Base-by-base conservation (phyloP, 2,113 vertebrate species). In the Podocnemis expansa region DNA sequence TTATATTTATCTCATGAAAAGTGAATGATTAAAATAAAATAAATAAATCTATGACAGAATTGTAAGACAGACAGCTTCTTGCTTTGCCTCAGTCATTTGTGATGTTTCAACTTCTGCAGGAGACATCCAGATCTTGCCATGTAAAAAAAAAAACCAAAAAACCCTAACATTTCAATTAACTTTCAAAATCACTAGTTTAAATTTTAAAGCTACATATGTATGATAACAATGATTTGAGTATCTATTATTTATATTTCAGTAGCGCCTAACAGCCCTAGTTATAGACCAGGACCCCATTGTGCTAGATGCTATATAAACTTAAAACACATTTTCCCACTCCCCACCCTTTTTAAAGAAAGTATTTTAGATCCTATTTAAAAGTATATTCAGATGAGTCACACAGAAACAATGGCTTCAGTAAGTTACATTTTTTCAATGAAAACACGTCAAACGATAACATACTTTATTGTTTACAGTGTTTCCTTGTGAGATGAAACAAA, bases 301-400 rank as follows among this genome's bases (percentile, higher is more conserved):
- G 41, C 73, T 27, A 45, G 73, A 22, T 25, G 38, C 31, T 49
- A 51, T 41, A 58, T 81, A 70, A 60, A 86, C 49, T 49, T 31
- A 43, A 78, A 82, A 82, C 51, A 76, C 3, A 6, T 27, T 76
- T 78, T 34, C n/a, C n/a, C n/a, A n/a, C 47, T 10, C 47, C 47
- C 10, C 47, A 6, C 47, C 29, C 41, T 80, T 79, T 79, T 56
- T 63, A 54, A 76, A 91, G 76, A 76, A 82, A 70, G 93, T 11
- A 10, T 81, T 89, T 91, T 84, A 54, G 84, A 94, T 93, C 90
- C 90, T 93, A 95, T 94, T 91, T 93, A 96, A 80, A n/a, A 31
- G 8, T 54, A 60, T 58, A 67, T 86, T 92, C 93, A 95, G 93
- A 94, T 96, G 93, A 95, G 89, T n/a, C 92, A 84, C 80, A 63